phyloP scores from a whole-genome alignment of 2,113 vertebrate genomes.

The Corythornis cristatus region DNA sequence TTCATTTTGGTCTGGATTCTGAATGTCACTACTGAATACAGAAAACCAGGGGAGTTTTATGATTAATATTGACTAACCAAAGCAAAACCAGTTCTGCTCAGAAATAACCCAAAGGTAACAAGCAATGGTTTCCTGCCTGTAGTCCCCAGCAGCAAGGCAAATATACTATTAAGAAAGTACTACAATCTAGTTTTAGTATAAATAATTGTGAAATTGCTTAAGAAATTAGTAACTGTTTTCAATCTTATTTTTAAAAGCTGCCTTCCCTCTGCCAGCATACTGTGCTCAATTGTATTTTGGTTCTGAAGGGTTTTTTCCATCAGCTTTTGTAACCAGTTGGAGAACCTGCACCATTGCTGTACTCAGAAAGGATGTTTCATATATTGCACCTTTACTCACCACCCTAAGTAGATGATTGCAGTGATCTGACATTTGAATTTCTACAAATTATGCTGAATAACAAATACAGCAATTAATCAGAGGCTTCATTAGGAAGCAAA shows the following conservation, averaged over 20 bases:
- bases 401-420: not conserved
- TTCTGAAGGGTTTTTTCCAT: not conserved
- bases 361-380: not conserved
- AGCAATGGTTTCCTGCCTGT: not conserved
- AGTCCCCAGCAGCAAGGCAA: not conserved
- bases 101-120: not conserved
- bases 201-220: not conserved
- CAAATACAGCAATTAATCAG: constrained; percentile 46
- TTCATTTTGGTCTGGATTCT: constrained; percentile 10
- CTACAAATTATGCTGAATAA: constrained; percentile 26
- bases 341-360: not conserved
- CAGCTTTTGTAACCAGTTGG: not conserved
- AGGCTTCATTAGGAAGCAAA: constrained; percentile 33
- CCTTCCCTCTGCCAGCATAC: not conserved
- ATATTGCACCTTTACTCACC: not conserved
- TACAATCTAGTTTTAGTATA: not conserved
- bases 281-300: not conserved
- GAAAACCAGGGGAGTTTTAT: not conserved
- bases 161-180: not conserved
- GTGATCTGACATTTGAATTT: constrained; percentile 29
- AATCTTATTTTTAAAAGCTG: not conserved
- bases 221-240: not conserved
- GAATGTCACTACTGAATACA: not conserved
- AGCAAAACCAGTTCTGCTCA: not conserved
- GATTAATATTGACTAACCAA: not conserved